phyloP scores from a whole-genome alignment of 2,113 vertebrate species.

The Tyrannus savana region DNA sequence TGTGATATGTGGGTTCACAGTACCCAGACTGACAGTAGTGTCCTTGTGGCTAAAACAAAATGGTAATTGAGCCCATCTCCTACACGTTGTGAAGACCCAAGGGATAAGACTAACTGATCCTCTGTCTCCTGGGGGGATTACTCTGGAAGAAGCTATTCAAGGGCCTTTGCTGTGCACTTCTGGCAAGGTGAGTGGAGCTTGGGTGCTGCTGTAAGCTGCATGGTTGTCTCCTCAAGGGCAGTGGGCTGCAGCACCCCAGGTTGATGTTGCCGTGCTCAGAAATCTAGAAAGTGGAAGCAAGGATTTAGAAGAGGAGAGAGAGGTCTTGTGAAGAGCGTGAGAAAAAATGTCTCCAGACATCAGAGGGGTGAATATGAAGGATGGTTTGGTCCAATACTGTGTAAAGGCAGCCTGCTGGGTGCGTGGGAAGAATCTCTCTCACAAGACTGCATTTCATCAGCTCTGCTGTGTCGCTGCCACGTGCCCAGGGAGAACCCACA shows the following conservation, averaged over 20 bases:
- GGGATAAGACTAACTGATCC: not conserved
- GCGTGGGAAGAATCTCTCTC: not conserved
- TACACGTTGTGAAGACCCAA: rapidly evolving
- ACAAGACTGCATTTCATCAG: not conserved
- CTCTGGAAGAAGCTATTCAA: not conserved
- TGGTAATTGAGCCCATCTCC: not conserved
- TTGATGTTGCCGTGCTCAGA: not conserved
- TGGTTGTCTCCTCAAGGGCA: not conserved
- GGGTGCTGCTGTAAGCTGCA: not conserved
- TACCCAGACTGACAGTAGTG: not conserved
- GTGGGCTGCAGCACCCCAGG: not conserved
- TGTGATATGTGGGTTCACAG: not conserved
- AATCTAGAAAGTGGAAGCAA: not conserved
- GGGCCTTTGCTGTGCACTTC: not conserved
- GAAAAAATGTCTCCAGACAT: not conserved
- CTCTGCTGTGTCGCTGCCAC: not conserved
- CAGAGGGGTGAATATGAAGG: not conserved
- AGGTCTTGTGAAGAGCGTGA: not conserved
- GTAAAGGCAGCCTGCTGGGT: not conserved
- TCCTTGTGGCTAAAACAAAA: not conserved
- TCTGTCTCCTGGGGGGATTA: not conserved
- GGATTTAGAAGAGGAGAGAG: not conserved
- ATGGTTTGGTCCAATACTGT: not conserved
- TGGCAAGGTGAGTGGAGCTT: not conserved
- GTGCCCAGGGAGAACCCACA: not conserved